phyloP scores from a whole-genome alignment of 2,113 vertebrate species.

The Sebastes schlegelii region DNA sequence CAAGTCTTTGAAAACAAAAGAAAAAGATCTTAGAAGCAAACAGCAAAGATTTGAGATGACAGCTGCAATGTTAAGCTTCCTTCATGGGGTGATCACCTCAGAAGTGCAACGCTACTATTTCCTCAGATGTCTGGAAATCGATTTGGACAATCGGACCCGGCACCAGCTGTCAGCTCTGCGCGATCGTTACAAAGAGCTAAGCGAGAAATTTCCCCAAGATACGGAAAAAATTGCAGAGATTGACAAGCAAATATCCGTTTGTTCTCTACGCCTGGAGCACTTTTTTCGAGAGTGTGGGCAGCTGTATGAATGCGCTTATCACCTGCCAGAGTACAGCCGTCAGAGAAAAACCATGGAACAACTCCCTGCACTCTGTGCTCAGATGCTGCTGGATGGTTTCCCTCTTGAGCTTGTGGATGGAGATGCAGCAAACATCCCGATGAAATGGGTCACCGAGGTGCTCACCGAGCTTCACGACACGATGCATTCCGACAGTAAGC shows the following conservation, averaged over 20 bases:
- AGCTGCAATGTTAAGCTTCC: slow-evolving; percentile 63
- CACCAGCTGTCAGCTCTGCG: slow-evolving; percentile 44
- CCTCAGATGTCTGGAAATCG: slow-evolving; percentile 77
- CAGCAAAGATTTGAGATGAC: slow-evolving; percentile 56
- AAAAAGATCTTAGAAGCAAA: slow-evolving; percentile 19
- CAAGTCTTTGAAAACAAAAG: slow-evolving; percentile 48
- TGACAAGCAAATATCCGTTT: slow-evolving; percentile 73
- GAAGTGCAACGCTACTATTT: slow-evolving; percentile 67
- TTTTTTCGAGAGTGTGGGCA: slow-evolving; percentile 87
- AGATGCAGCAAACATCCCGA: slow-evolving; percentile 81
- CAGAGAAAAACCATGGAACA: slow-evolving; percentile 53
- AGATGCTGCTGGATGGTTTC: slow-evolving; percentile 83
- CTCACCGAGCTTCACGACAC: slow-evolving; percentile 67
- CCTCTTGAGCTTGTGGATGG: slow-evolving; percentile 87
- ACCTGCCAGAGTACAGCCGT: slow-evolving; percentile 3
- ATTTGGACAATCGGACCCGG: slow-evolving; percentile 67
- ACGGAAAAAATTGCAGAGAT: slow-evolving; percentile 61
- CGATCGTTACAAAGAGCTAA: slow-evolving; percentile 59
- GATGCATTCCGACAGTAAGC: slow-evolving; percentile 65
- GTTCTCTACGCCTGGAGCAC: slow-evolving; percentile 84
- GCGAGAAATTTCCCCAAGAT: slow-evolving; percentile 46
- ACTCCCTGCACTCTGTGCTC: slow-evolving; percentile 72
- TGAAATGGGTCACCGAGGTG: slow-evolving; percentile 85
- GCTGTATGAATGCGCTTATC: slow-evolving; percentile 81
- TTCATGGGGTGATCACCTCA: slow-evolving; percentile 47